Conservation (phyloP, 92 coral and sea anemone genomes). For the Zoanthus sansibaricus region DNA sequence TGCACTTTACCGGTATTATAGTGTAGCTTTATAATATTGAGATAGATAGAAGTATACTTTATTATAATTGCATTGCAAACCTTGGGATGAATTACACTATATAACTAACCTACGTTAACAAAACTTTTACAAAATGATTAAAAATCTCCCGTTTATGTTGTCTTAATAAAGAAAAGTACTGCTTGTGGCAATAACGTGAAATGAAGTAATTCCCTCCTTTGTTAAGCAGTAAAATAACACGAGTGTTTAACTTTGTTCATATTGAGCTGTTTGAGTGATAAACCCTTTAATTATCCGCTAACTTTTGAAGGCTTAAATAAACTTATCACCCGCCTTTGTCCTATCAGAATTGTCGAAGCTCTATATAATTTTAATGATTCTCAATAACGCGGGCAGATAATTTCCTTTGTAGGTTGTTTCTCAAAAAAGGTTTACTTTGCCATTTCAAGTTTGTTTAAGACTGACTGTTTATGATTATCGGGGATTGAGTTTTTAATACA, state of each 20-base stretch:
- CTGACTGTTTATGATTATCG: slow-evolving; percentile 14
- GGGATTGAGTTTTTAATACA: slow-evolving; percentile 54
- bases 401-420: slow-evolving; percentile 27
- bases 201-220: slow-evolving; percentile 18
- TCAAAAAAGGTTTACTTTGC: slow-evolving; percentile 16
- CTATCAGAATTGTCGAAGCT: slow-evolving; percentile 28
- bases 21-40: too few relatives aligned
- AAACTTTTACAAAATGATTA: too few relatives aligned
- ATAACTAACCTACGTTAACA: too few relatives aligned
- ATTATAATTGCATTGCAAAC: too few relatives aligned
- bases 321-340: slow-evolving; percentile 13
- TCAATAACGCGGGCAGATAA: slow-evolving; percentile 45
- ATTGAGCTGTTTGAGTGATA: slow-evolving; percentile 1
- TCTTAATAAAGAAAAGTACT: too few relatives aligned
- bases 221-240: slow-evolving; percentile 15
- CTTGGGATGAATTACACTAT: too few relatives aligned
- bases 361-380: slow-evolving; percentile 42
- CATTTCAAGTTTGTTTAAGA: slow-evolving; percentile 33
- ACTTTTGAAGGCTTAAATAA: slow-evolving; percentile 13
- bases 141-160: too few relatives aligned
- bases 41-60: too few relatives aligned
- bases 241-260: slow-evolving; percentile 29
- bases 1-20: too few relatives aligned
- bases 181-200: not conserved
- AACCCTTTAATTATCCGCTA: not conserved